Conservation (phyloP, 2,888 invertebrate species). For the Drosophila neotestacea region DNA sequence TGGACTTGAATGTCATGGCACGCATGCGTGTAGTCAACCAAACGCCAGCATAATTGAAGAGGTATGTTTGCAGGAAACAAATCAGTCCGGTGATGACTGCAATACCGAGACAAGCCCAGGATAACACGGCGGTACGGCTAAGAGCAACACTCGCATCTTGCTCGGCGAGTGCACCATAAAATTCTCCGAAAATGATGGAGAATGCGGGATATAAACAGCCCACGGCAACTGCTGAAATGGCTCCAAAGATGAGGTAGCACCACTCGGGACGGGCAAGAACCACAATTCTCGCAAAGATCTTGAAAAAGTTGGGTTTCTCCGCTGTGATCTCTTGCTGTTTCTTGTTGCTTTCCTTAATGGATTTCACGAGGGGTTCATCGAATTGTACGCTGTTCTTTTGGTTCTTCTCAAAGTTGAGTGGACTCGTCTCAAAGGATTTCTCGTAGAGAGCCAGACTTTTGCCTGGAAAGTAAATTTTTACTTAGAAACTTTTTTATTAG, state of each 20-base stretch:
- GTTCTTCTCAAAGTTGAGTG: conserved; percentile 83
- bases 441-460: conserved; percentile 82
- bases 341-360: conserved; percentile 57
- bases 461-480: conserved; percentile 49
- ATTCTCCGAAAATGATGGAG: conserved; percentile 91
- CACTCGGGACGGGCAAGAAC: conserved; percentile 89
- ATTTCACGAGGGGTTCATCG: conserved; percentile 68
- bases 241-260: conserved; percentile 88
- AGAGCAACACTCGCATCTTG: conserved; percentile 87
- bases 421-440: conserved; percentile 83
- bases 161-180: conserved; percentile 89
- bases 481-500: background rate
- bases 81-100: conserved; percentile 89
- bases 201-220: conserved; percentile 91
- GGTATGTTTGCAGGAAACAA: conserved; percentile 90
- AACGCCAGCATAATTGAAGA: conserved; percentile 92
- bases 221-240: conserved; percentile 88
- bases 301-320: conserved; percentile 82
- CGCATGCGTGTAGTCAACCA: conserved; percentile 89
- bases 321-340: conserved; percentile 1
- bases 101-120: conserved; percentile 88
- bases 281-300: conserved; percentile 87
- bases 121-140: conserved; percentile 87
- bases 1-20: conserved; percentile 87
- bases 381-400: conserved; percentile 81